These are phyloP conservation scores for Drosophila aldrichi DNA, from an alignment of 2,888 invertebrate species.

Conservation along the genomic window DNA sequence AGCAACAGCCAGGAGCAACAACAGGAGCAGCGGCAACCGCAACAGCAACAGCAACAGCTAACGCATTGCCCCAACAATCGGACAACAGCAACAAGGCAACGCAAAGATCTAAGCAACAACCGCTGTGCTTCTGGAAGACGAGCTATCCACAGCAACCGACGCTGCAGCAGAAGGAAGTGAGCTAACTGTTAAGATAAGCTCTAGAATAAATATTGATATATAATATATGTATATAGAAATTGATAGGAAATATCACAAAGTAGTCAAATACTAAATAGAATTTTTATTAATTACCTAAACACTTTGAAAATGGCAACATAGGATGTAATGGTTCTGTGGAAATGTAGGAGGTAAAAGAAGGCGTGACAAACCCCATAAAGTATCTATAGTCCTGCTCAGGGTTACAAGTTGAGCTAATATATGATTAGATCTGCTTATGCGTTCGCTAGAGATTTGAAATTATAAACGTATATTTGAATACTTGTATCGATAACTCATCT, in stretches of 20 bases:
- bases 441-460: no score
- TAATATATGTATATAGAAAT: not conserved
- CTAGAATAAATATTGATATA: not conserved
- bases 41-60: not conserved
- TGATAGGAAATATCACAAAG: not conserved
- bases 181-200: constrained; percentile 15
- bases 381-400: no score
- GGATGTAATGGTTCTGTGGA: no score
- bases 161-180: constrained; percentile 68
- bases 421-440: no score
- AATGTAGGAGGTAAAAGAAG: not conserved
- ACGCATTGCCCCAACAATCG: not conserved
- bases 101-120: constrained; percentile 57
- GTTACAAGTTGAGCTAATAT: no score
- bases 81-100: constrained; percentile 34
- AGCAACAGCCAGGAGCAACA: constrained; percentile 12
- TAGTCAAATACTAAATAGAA: not conserved
- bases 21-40: constrained; percentile 6
- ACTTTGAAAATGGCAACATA: no score
- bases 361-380: no score
- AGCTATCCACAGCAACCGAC: constrained; percentile 67
- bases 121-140: constrained; percentile 69
- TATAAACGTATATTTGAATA: no score
- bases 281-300: not conserved
- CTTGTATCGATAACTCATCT: no score